Conservation (phyloP, 2,113 vertebrate species). For the Aphelocoma coerulescens region DNA sequence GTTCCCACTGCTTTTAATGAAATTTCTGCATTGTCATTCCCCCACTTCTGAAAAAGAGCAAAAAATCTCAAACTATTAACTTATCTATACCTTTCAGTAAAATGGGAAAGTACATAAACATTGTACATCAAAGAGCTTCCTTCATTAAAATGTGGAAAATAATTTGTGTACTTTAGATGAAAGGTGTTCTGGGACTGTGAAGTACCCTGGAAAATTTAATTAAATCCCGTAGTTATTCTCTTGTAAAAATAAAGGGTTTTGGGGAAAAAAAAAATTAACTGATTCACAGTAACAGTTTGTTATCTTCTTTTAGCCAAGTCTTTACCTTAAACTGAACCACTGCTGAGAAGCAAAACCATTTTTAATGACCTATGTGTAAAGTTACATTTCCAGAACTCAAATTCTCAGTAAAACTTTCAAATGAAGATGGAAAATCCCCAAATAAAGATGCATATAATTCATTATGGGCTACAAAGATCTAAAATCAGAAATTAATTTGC, state of each 20-base stretch:
- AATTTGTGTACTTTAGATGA: slow-evolving; percentile 54
- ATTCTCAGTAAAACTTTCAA: background rate
- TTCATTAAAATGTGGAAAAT: slow-evolving; percentile 57
- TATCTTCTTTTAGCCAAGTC: background rate
- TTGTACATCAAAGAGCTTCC: slow-evolving; percentile 42
- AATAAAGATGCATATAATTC: background rate
- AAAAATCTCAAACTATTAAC: background rate
- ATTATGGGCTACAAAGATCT: background rate
- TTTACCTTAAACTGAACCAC: background rate
- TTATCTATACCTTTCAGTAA: slow-evolving; percentile 5
- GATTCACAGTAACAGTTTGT: background rate
- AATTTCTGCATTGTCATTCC: background rate
- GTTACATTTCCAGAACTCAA: background rate
- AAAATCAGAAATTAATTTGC: background rate
- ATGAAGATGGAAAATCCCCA: background rate
- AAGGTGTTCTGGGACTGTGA: slow-evolving; percentile 47
- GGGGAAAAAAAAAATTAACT: background rate
- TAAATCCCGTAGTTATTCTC: slow-evolving; percentile 21
- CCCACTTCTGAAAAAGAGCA: background rate
- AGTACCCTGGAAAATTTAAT: slow-evolving; percentile 49
- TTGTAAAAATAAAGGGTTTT: slow-evolving; percentile 11
- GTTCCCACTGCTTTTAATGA: background rate
- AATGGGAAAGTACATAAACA: background rate
- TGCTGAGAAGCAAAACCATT: background rate
- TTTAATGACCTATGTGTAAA: background rate